phyloP scores from a whole-genome alignment of 2,113 vertebrate genomes.

The Paracanthobrama guichenoti region DNA sequence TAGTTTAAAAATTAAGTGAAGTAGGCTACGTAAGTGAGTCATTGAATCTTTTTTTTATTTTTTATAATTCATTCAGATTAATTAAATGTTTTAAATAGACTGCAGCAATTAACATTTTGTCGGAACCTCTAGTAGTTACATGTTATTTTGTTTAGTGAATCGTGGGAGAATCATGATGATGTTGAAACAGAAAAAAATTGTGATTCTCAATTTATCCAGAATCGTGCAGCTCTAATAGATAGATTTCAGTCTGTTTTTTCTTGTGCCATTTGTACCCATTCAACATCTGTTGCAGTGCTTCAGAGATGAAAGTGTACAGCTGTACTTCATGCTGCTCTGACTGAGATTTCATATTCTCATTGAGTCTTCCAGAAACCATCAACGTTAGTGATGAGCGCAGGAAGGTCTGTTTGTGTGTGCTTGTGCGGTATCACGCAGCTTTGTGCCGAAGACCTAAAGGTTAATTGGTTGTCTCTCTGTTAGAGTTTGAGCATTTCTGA shows the following conservation, averaged over 20 bases:
- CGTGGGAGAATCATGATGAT: no score
- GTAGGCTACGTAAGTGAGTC: no score
- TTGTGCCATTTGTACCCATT: neutral
- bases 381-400: neutral
- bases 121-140: no score
- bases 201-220: no score
- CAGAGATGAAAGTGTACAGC: neutral
- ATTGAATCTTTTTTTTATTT: no score
- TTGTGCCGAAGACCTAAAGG: slow-evolving; percentile 58
- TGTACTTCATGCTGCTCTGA: slow-evolving; percentile 4
- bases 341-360: slow-evolving; percentile 19
- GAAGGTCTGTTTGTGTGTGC: neutral
- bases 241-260: neutral
- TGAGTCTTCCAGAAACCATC: neutral
- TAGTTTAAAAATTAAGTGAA: no score
- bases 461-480: slow-evolving; percentile 65
- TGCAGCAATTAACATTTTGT: no score
- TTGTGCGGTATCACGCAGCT: slow-evolving; percentile 50
- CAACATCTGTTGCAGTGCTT: neutral
- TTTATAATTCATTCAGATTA: no score
- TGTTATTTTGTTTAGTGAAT: no score
- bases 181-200: no score
- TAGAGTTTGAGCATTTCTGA: slow-evolving; percentile 40
- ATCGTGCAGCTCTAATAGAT: no score
- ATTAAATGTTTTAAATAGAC: no score